Conservation (phyloP, 1,140 invertebrate species). For the Platyscapa corneri region DNA sequence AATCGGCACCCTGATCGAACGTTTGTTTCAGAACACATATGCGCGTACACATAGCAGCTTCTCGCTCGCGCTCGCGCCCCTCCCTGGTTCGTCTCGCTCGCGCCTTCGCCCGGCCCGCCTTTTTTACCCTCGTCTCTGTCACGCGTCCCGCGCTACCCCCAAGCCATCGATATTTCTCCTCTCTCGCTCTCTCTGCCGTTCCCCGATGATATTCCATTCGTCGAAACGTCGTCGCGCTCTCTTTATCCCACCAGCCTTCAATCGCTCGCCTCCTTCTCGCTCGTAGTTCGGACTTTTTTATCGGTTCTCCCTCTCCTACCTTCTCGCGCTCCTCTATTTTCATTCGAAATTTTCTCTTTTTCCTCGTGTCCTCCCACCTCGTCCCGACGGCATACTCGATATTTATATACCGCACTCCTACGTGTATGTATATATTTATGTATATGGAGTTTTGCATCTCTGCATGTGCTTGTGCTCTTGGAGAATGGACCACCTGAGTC, state of each 20-base stretch:
- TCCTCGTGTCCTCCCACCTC: not conserved
- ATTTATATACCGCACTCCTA: not conserved
- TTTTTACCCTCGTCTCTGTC: slow-evolving; percentile 50
- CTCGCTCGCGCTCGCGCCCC: slow-evolving; percentile 43
- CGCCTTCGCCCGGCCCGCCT: slow-evolving; percentile 42
- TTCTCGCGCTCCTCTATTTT: not conserved
- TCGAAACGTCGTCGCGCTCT: slow-evolving; percentile 37
- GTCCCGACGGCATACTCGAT: not conserved
- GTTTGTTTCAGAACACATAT: slow-evolving; percentile 66
- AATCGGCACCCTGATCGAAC: slow-evolving; percentile 73
- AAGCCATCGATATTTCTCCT: slow-evolving; percentile 41
- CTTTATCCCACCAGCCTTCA: slow-evolving; percentile 1
- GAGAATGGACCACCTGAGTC: slow-evolving; percentile 17
- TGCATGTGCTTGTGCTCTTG: not conserved
- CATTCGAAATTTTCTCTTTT: not conserved
- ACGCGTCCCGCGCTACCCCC: slow-evolving; percentile 26
- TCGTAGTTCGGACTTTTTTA: not conserved
- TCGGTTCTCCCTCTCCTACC: not conserved
- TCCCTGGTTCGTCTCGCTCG: slow-evolving; percentile 15
- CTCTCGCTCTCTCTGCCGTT: slow-evolving; percentile 40
- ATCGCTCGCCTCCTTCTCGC: not conserved
- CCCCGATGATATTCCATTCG: slow-evolving; percentile 51
- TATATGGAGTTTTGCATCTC: no score
- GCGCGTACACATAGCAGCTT: slow-evolving; percentile 51
- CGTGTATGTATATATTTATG: no score